Conservation (phyloP, 1,140 invertebrate genomes). For the Nasonia longicornis region DNA sequence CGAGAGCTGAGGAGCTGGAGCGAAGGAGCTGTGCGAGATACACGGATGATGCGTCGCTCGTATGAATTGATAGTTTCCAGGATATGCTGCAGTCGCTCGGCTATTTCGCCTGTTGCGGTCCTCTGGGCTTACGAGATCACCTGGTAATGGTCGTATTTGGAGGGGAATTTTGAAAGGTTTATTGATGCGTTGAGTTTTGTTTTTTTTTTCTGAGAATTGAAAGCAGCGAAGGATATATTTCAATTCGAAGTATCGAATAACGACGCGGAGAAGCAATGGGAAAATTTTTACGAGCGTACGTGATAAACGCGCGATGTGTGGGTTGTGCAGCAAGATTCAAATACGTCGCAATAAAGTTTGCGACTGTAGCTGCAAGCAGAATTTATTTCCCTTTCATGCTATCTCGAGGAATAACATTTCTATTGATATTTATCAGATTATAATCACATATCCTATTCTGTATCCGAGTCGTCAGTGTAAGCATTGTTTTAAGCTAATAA, state of each 20-base stretch:
- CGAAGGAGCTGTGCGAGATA: background rate
- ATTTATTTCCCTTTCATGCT: too few species aligned
- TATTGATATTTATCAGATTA: too few species aligned
- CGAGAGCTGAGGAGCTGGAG: background rate
- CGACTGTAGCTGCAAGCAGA: too few species aligned
- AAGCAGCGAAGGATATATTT: background rate
- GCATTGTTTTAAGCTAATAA: too few species aligned
- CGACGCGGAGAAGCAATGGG: background rate
- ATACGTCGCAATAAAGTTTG: background rate
- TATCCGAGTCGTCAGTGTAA: too few species aligned
- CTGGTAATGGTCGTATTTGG: background rate
- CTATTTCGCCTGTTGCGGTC: background rate
- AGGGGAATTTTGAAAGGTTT: too few species aligned
- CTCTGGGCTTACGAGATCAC: background rate
- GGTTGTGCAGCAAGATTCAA: background rate
- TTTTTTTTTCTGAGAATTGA: too few species aligned
- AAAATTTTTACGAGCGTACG: background rate
- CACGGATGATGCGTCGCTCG: constrained; percentile 6
- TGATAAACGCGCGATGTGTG: background rate
- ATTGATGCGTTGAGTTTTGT: too few species aligned
- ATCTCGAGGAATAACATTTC: too few species aligned
- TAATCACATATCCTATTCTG: too few species aligned
- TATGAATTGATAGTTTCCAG: constrained; percentile 12
- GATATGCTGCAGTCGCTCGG: background rate
- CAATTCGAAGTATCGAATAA: background rate